Percentiles rank a stretch among this genome's conserved stretches.
These are phyloP conservation scores for Drosophila colorata DNA, from an alignment of 2,888 invertebrate species.

Conservation along the genomic window DNA sequence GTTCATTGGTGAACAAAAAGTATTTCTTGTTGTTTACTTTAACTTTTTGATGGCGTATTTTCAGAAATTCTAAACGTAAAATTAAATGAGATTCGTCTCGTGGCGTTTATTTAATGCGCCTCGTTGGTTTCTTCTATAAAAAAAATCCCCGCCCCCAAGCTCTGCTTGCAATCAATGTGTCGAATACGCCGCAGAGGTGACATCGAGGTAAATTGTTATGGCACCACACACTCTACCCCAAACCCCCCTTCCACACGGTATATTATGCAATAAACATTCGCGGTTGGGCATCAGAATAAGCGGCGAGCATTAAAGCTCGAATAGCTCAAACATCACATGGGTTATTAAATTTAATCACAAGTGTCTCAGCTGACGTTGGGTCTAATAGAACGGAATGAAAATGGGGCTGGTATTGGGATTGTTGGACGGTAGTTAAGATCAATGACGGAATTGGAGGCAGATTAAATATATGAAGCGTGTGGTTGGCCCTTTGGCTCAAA, in stretches of 20 bases:
- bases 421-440: neutral
- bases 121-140: conserved; percentile 62
- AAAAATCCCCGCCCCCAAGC: conserved; percentile 35
- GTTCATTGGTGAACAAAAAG: neutral
- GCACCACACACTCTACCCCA: conserved; percentile 5
- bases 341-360: conserved; percentile 64
- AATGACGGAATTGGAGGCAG: neutral
- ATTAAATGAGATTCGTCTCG: conserved; percentile 77
- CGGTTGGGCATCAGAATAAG: conserved; percentile 38
- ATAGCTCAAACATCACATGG: conserved; percentile 65
- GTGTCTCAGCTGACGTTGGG: conserved; percentile 25
- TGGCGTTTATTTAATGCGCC: conserved; percentile 70
- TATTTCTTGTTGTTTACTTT: neutral
- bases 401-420: neutral
- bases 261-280: conserved; percentile 54
- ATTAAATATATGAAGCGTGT: too few relatives aligned
- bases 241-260: neutral
- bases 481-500: too few relatives aligned
- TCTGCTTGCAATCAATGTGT: conserved; percentile 22
- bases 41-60: conserved; percentile 26
- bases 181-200: conserved; percentile 49
- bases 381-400: conserved; percentile 4
- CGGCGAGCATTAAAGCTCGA: conserved; percentile 41
- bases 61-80: conserved; percentile 66
- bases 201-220: conserved; percentile 71